phyloP scores from a whole-genome alignment of 2,113 vertebrate genomes.

The Bettongia penicillata region DNA sequence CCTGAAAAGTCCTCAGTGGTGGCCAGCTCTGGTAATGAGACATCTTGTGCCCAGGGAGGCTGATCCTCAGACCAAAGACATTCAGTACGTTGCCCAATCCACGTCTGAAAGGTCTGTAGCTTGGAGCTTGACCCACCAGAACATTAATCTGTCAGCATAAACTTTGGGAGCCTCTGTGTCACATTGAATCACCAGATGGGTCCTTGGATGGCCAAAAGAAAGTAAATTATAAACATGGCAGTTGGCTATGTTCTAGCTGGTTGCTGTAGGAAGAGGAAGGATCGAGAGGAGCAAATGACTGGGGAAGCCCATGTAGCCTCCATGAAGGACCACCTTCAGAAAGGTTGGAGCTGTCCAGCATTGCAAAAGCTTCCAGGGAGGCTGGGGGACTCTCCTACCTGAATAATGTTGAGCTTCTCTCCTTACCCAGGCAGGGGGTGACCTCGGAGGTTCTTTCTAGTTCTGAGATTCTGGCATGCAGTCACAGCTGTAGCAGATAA shows the following conservation, averaged over 20 bases:
- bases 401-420: neutral
- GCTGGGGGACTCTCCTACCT: neutral
- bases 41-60: neutral
- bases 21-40: neutral
- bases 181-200: neutral
- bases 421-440: neutral
- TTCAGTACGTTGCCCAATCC: neutral
- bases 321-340: neutral
- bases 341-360: neutral
- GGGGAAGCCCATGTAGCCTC: neutral
- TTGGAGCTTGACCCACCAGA: too few species aligned
- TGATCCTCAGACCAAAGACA: neutral
- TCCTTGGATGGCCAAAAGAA: neutral
- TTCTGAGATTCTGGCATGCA: neutral
- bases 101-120: neutral
- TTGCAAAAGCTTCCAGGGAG: neutral
- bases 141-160: neutral
- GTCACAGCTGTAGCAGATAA: neutral
- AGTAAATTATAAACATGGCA: neutral
- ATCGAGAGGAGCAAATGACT: neutral
- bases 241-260: neutral
- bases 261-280: neutral
- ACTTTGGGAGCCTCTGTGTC: neutral
- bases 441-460: neutral
- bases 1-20: neutral